Percentiles rank a stretch among this genome's conserved stretches.
phyloP scores from a whole-genome alignment of 2,888 invertebrate species.

The Trissolcus japonicus region DNA sequence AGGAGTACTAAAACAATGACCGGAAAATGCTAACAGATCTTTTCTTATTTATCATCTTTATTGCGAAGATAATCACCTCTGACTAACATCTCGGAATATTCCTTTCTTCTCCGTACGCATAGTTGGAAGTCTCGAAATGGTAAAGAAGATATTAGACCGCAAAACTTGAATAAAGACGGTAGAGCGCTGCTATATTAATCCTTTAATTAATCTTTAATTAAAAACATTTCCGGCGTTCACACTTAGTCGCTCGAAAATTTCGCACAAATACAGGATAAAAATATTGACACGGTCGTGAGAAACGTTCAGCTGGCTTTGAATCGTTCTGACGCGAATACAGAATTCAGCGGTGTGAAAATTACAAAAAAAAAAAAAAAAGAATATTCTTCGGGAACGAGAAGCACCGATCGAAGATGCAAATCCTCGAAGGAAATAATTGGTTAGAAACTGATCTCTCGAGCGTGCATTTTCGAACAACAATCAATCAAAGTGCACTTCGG shows the following conservation, averaged over 20 bases:
- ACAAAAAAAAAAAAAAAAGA: slow-evolving; percentile 15
- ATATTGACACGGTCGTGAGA: slow-evolving; percentile 48
- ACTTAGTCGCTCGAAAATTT: slow-evolving; percentile 14
- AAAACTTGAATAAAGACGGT: slow-evolving; percentile 24
- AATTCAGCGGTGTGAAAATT: slow-evolving; percentile 35
- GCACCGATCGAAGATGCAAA: slow-evolving; percentile 46
- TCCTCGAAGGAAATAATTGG: slow-evolving; percentile 49
- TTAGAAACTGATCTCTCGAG: slow-evolving; percentile 41
- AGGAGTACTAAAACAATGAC: neutral
- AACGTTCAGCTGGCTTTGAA: slow-evolving; percentile 44
- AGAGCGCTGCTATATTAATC: slow-evolving; percentile 19
- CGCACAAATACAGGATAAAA: slow-evolving; percentile 22
- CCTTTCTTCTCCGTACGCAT: slow-evolving; percentile 26
- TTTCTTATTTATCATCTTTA: slow-evolving; percentile 19
- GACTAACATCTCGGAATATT: slow-evolving; percentile 13
- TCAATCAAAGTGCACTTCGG: slow-evolving; percentile 49
- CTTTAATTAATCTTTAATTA: slow-evolving; percentile 42
- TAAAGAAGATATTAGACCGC: slow-evolving; percentile 23
- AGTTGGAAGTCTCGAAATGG: slow-evolving; percentile 26
- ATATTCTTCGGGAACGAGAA: slow-evolving; percentile 31
- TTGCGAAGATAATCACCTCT: slow-evolving; percentile 24
- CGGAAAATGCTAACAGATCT: slow-evolving; percentile 4
- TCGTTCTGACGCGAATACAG: slow-evolving; percentile 41
- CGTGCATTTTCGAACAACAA: slow-evolving; percentile 51
- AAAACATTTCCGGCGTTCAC: slow-evolving; percentile 21